Evolutionary conservation across 2,113 vertebrate species (phyloP).

Genomic region (Halcyon senegalensis): DNA sequence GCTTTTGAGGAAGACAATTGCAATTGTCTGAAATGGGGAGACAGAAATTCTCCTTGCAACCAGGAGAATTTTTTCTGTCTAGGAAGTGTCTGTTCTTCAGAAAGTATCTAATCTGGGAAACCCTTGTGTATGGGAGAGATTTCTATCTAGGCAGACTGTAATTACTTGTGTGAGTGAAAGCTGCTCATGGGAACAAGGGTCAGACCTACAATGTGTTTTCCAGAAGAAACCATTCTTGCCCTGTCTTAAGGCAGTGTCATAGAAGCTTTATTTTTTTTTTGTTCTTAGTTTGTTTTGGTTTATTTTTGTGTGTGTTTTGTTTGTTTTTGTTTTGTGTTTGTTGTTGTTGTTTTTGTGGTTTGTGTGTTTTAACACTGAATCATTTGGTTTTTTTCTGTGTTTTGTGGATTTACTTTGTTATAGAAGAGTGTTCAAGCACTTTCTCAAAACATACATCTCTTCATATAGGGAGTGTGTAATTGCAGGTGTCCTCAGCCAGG

Average conservation of each 20-base stretch:
- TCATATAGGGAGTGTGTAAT: background rate
- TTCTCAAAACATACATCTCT: background rate
- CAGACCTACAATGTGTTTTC: background rate
- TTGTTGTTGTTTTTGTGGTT: no score
- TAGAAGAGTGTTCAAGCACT: background rate
- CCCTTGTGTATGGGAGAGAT: background rate
- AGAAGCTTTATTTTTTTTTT: background rate
- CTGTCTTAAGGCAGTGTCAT: background rate
- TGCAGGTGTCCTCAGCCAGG: background rate
- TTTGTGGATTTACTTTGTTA: background rate
- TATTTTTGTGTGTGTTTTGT: no score
- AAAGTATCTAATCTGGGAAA: background rate
- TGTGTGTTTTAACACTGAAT: background rate
- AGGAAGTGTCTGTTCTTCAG: background rate
- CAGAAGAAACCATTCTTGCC: background rate
- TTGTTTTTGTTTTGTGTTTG: no score
- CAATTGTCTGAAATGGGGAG: background rate
- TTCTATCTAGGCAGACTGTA: background rate
- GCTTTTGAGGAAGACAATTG: background rate
- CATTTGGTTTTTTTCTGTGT: background rate
- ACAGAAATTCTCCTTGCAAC: background rate
- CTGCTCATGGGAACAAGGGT: background rate
- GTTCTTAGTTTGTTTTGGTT: background rate
- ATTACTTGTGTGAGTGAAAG: background rate
- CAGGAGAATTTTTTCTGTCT: background rate